Conservation (phyloP, 2,113 vertebrate genomes). For the Ariopsis seemanni region DNA sequence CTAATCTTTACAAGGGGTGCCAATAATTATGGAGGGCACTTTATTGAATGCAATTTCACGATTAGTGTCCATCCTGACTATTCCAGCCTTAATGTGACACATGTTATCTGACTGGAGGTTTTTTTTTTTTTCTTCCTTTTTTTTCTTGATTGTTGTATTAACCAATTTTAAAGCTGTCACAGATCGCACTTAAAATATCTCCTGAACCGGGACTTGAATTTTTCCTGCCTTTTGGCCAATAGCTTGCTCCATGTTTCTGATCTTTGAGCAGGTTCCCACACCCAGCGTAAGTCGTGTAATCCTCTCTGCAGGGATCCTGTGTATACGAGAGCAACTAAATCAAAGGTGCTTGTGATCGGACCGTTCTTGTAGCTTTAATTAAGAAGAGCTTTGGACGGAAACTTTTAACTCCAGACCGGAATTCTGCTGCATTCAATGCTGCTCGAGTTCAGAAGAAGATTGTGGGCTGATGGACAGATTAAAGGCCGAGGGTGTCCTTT, state of each 20-base stretch:
- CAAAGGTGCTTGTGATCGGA: slow-evolving; percentile 33
- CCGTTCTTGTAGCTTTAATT: slow-evolving; percentile 52
- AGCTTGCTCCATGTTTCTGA: slow-evolving; percentile 13
- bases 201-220: background rate
- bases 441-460: slow-evolving; percentile 15
- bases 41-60: background rate
- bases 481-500: background rate
- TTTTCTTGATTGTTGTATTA: too few species aligned
- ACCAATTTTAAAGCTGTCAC: background rate
- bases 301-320: slow-evolving; percentile 47
- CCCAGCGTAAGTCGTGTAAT: slow-evolving; percentile 53
- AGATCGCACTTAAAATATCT: background rate
- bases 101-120: background rate
- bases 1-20: too few species aligned
- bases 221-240: background rate
- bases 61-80: background rate
- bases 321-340: slow-evolving; percentile 34
- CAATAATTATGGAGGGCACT: too few species aligned
- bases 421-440: background rate
- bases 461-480: background rate
- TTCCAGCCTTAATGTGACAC: background rate
- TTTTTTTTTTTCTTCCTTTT: too few species aligned
- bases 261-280: slow-evolving; percentile 38
- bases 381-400: slow-evolving; percentile 48
- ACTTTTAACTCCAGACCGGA: slow-evolving; percentile 29